A percentile compares a stretch with the other conserved stretches of the same genome.
These are phyloP conservation scores for Eupelmus urozonus DNA, from an alignment of 2,888 invertebrate genomes.

Conservation along the genomic window DNA sequence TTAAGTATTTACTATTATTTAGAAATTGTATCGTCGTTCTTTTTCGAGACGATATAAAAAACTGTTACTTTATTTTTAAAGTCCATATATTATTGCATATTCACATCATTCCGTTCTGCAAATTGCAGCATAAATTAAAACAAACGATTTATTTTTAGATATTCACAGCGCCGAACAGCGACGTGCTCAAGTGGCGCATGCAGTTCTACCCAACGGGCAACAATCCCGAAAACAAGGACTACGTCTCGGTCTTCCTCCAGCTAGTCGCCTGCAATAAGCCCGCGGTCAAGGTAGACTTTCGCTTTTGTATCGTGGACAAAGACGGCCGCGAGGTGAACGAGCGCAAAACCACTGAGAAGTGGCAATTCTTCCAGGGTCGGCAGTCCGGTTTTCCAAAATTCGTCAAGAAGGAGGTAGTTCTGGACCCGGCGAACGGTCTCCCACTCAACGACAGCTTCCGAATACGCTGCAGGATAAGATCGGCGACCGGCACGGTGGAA, in stretches of 20 bases:
- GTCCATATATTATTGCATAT: not conserved
- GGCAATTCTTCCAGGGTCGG: slow-evolving; percentile 37
- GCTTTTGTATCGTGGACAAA: slow-evolving; percentile 36
- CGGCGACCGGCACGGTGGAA: slow-evolving; percentile 24
- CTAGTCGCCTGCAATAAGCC: slow-evolving; percentile 41
- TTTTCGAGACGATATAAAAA: no score
- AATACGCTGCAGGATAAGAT: slow-evolving; percentile 25
- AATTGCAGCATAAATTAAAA: no score
- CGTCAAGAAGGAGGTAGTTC: not conserved
- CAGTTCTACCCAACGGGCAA: slow-evolving; percentile 46
- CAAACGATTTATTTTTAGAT: slow-evolving; percentile 5
- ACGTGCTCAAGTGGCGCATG: slow-evolving; percentile 36
- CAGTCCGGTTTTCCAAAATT: slow-evolving; percentile 48
- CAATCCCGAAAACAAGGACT: slow-evolving; percentile 35
- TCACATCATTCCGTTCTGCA: no score
- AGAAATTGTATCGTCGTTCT: not conserved
- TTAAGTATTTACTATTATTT: not conserved
- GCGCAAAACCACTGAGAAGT: slow-evolving; percentile 39
- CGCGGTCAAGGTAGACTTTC: slow-evolving; percentile 31
- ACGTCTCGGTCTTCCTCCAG: slow-evolving; percentile 46
- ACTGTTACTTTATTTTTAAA: no score
- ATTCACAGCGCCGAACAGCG: slow-evolving; percentile 11
- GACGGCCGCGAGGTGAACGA: slow-evolving; percentile 41
- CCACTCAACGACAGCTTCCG: not conserved
- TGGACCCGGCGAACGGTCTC: slow-evolving; percentile 4